A percentile compares a stretch with the other conserved stretches of the same genome.
Conservation (phyloP, 2,888 invertebrate species). For the Zele albiditarsus region DNA sequence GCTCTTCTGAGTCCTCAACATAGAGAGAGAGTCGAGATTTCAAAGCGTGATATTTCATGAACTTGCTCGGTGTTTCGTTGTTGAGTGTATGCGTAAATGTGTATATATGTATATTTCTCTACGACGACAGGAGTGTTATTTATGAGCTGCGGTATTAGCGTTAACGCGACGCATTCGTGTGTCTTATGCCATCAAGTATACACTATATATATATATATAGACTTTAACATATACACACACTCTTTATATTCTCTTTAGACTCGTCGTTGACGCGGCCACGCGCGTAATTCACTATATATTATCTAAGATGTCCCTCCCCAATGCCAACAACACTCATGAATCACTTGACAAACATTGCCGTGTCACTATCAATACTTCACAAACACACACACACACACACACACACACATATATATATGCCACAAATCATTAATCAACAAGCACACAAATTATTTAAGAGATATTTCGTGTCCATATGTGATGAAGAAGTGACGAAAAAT, state of each 20-base stretch:
- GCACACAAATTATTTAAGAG: conserved; percentile 19
- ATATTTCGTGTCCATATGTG: neutral
- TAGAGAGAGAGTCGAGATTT: conserved; percentile 46
- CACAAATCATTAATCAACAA: conserved; percentile 36
- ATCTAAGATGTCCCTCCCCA: conserved; percentile 4
- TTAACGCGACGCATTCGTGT: conserved; percentile 34
- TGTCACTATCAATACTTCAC: conserved; percentile 34
- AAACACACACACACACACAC: neutral
- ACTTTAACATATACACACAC: neutral
- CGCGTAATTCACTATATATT: conserved; percentile 11
- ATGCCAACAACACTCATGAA: conserved; percentile 23
- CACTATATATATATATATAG: neutral
- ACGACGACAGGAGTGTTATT: conserved; percentile 62
- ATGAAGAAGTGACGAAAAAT: neutral
- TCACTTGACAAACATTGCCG: conserved; percentile 35
- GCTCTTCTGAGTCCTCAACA: conserved; percentile 15
- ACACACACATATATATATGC: no score
- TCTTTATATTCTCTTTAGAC: conserved; percentile 20
- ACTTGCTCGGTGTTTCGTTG: conserved; percentile 35
- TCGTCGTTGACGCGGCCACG: conserved; percentile 14
- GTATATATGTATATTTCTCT: conserved; percentile 42
- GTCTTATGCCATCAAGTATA: conserved; percentile 7
- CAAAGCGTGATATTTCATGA: conserved; percentile 55
- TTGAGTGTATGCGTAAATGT: conserved; percentile 33
- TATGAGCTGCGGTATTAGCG: conserved; percentile 56